These are phyloP conservation scores for Empidonax traillii DNA, from an alignment of 2,113 vertebrate species.

Conservation along the genomic window DNA sequence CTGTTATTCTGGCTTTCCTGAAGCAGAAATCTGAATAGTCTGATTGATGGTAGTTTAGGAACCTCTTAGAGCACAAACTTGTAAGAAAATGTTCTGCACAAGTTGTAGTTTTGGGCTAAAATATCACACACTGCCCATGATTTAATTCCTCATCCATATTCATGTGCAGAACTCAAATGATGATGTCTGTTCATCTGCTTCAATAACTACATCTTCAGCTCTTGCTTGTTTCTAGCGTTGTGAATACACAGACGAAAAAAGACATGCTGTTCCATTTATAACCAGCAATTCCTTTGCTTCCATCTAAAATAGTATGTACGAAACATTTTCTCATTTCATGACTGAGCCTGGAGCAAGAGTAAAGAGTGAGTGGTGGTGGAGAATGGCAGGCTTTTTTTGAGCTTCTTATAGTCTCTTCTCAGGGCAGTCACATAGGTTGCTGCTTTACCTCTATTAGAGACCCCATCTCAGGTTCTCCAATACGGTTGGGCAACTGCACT, in stretches of 20 bases:
- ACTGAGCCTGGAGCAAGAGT: neutral
- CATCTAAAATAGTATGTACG: neutral
- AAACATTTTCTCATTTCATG: neutral
- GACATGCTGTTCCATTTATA: constrained; percentile 18
- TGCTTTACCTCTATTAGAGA: neutral
- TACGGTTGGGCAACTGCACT: neutral
- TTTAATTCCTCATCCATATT: constrained; percentile 46
- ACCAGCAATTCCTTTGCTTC: neutral
- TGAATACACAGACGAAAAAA: neutral
- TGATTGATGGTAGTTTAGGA: neutral
- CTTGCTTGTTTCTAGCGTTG: neutral
- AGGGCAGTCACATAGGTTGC: neutral
- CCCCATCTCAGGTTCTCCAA: neutral
- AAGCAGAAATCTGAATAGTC: neutral
- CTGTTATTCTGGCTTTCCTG: neutral
- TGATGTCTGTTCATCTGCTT: constrained; percentile 11
- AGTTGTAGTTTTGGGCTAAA: neutral
- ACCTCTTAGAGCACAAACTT: neutral
- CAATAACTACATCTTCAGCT: neutral
- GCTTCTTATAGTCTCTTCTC: neutral
- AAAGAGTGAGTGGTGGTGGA: neutral
- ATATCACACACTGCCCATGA: neutral
- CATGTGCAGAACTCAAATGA: constrained; percentile 1
- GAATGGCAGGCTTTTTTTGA: neutral
- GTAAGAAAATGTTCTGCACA: neutral